Percentiles rank a stretch among this genome's conserved stretches.
phyloP scores from a whole-genome alignment of 1,140 invertebrate species.

The Zaprionus ghesquierei region DNA sequence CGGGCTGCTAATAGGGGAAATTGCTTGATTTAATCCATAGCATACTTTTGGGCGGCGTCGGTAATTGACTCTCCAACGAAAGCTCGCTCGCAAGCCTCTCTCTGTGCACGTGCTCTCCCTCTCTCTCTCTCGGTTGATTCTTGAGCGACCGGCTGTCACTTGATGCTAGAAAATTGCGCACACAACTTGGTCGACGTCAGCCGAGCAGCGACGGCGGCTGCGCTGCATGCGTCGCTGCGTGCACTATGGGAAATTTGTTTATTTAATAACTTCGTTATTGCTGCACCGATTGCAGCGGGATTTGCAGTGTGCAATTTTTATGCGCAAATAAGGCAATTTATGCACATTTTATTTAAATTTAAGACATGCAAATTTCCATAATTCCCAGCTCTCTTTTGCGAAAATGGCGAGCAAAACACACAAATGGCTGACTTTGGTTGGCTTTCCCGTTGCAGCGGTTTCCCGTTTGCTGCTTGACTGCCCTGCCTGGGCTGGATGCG shows the following conservation, averaged over 20 bases:
- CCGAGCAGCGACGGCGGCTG: neutral
- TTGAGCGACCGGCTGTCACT: neutral
- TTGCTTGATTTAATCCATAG: neutral
- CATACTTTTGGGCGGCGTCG: neutral
- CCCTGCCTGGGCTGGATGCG: slow-evolving; percentile 18
- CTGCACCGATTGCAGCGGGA: neutral
- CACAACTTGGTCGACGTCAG: neutral
- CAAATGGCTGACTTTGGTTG: no score
- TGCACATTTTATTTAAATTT: neutral
- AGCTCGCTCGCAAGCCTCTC: neutral
- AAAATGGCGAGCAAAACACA: slow-evolving; percentile 58
- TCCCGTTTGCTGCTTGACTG: slow-evolving; percentile 46
- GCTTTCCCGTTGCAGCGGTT: slow-evolving; percentile 37
- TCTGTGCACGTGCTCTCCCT: neutral
- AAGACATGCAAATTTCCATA: neutral
- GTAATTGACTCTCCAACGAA: neutral
- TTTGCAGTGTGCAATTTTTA: neutral
- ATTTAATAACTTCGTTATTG: neutral
- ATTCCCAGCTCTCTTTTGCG: slow-evolving; percentile 20
- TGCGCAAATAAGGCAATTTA: neutral
- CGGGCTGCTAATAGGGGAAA: neutral
- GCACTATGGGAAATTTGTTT: neutral
- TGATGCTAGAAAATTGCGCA: neutral
- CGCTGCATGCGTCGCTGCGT: neutral
- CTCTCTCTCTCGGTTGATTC: neutral